Conservation (phyloP, 1,140 invertebrate species). For the Caenorhabditis inopinata region DNA sequence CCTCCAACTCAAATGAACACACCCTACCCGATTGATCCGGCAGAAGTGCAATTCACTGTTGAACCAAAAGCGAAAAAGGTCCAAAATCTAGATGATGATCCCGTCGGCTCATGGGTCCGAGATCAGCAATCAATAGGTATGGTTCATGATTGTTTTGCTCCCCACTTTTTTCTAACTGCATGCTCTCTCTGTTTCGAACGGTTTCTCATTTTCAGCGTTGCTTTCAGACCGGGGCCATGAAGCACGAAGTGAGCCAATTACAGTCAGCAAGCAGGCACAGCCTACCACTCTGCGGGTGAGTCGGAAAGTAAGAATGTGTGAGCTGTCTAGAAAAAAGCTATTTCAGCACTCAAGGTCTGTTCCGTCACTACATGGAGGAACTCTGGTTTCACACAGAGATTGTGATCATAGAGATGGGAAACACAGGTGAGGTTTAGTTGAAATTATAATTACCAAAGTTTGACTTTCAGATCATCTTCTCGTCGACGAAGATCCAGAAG, state of each 20-base stretch:
- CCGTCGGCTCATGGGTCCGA: conserved; percentile 48
- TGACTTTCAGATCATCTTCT: conserved; percentile 47
- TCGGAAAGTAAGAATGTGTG: not conserved
- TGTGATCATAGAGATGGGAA: conserved; percentile 37
- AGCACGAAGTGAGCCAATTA: conserved; percentile 50
- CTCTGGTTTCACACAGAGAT: conserved; percentile 42
- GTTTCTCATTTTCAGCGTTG: conserved; percentile 36
- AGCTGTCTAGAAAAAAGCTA: not conserved
- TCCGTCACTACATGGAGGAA: conserved; percentile 45
- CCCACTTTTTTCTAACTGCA: conserved; percentile 23
- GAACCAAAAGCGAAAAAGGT: conserved; percentile 11
- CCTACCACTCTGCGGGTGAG: not conserved
- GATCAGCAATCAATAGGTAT: conserved; percentile 41
- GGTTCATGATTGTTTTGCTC: not conserved
- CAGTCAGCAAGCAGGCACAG: conserved; percentile 33
- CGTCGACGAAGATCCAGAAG: conserved; percentile 37
- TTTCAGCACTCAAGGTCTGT: conserved; percentile 50
- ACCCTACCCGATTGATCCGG: conserved; percentile 30
- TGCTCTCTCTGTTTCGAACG: conserved; percentile 29
- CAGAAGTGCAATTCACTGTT: conserved; percentile 7
- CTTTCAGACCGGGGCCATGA: conserved; percentile 38
- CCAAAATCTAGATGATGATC: conserved; percentile 45
- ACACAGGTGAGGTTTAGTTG: not conserved
- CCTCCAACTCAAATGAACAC: conserved; percentile 34
- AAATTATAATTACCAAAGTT: too few relatives aligned